Evolutionary conservation across 2,797 vertebrate species (phyloP).

Genomic region (Eidolon dupreanum): DNA sequence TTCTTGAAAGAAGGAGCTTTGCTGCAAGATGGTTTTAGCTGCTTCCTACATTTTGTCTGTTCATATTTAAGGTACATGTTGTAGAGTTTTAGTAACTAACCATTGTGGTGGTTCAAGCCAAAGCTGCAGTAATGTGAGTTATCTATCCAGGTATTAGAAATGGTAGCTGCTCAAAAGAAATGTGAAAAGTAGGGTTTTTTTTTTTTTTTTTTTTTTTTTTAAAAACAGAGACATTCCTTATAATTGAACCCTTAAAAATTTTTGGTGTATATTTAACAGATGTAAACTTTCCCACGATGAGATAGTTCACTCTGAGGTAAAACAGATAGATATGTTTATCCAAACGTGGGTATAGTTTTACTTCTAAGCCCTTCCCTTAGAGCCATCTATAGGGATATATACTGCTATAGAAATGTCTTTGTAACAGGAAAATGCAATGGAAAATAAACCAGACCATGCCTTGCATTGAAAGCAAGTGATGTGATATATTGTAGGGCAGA

Average conservation of each 20-base stretch:
- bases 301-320: constrained; percentile 28
- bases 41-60: background rate
- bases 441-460: constrained; percentile 18
- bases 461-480: background rate
- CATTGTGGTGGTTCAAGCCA: background rate
- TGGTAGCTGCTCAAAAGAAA: background rate
- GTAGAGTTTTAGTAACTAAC: background rate
- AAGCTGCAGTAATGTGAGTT: background rate
- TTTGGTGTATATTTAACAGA: constrained; percentile 9
- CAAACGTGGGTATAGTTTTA: background rate
- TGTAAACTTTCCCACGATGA: constrained; percentile 20
- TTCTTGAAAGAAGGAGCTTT: background rate
- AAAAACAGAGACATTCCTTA: constrained; percentile 4
- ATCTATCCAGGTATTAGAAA: background rate
- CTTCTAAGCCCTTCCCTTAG: background rate
- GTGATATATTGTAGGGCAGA: background rate
- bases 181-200: background rate
- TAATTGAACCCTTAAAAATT: constrained; percentile 14
- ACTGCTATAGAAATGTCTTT: constrained; percentile 19
- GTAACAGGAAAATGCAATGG: background rate
- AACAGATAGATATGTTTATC: constrained; percentile 42
- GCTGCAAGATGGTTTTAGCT: background rate
- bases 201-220: background rate
- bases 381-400: background rate
- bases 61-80: background rate